Percentiles rank a stretch among this genome's conserved stretches.
Conservation (phyloP, 2,888 invertebrate species). For the Drosophila suboccidentalis region DNA sequence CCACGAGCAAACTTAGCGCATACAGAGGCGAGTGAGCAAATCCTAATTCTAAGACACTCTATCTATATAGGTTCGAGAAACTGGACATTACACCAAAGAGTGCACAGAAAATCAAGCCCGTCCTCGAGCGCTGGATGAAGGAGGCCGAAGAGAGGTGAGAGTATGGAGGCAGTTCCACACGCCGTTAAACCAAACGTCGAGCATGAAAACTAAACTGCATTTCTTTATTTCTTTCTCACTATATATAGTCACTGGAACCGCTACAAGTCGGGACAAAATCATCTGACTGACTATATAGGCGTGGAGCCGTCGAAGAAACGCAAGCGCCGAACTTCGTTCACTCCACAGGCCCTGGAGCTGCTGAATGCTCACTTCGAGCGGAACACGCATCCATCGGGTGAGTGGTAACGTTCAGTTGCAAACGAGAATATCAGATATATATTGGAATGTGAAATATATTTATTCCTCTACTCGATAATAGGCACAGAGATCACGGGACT, state of each 20-base stretch:
- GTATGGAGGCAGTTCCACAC: conserved; percentile 84
- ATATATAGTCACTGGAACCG: conserved; percentile 88
- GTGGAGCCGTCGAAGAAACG: conserved; percentile 98
- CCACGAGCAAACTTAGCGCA: conserved; percentile 40
- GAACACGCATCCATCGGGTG: conserved; percentile 99
- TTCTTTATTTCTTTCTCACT: conserved; percentile 17
- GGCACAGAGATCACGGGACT: conserved; percentile 98
- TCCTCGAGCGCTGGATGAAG: conserved; percentile 99
- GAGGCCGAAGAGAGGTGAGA: conserved; percentile 98
- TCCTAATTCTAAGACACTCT: conserved; percentile 33
- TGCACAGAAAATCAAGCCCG: conserved; percentile 99
- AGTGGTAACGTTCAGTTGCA: conserved; percentile 83
- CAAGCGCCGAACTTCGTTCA: conserved; percentile 98
- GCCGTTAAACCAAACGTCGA: not conserved
- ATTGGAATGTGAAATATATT: conserved; percentile 41
- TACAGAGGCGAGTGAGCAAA: conserved; percentile 40
- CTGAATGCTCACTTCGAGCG: conserved; percentile 98
- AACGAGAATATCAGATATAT: conserved; percentile 17
- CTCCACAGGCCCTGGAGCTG: conserved; percentile 97
- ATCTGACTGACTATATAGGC: conserved; percentile 97
- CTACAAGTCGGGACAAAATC: conserved; percentile 96
- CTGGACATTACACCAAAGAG: conserved; percentile 99
- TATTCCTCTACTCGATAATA: conserved; percentile 82
- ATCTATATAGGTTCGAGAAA: conserved; percentile 96
- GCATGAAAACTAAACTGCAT: conserved; percentile 39